Percentiles rank a stretch among this genome's conserved stretches.
These are phyloP conservation scores for Scelioninae gen. 2 DNA, from an alignment of 2,888 invertebrate genomes.

Conservation along the genomic window DNA sequence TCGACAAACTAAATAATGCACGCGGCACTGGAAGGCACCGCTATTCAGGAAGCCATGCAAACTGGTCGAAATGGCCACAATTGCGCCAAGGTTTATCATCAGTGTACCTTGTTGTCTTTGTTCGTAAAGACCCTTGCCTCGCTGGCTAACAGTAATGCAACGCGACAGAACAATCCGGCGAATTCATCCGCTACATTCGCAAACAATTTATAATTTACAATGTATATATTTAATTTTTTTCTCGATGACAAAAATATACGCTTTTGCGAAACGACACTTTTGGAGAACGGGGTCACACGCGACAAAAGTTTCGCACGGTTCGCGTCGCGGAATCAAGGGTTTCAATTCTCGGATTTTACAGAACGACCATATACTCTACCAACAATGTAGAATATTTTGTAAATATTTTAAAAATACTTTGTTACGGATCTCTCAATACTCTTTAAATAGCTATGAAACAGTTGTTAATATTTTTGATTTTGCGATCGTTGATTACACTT, in stretches of 20 bases:
- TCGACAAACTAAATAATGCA: slow-evolving; percentile 71
- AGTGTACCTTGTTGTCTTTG: slow-evolving; percentile 74
- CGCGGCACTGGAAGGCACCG: slow-evolving; percentile 76
- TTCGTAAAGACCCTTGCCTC: slow-evolving; percentile 68
- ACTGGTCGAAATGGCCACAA: slow-evolving; percentile 74
- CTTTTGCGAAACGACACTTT: background rate
- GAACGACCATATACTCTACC: too few species aligned
- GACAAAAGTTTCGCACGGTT: too few species aligned
- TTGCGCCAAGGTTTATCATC: slow-evolving; percentile 75
- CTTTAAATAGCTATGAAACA: too few species aligned
- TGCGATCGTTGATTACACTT: too few species aligned
- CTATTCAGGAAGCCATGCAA: slow-evolving; percentile 77
- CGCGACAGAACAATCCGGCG: slow-evolving; percentile 52
- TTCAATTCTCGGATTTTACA: too few species aligned
- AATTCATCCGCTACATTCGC: slow-evolving; percentile 45
- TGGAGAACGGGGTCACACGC: too few species aligned
- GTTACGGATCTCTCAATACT: too few species aligned
- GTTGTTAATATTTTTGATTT: too few species aligned
- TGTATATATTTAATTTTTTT: too few species aligned
- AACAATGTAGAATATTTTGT: too few species aligned
- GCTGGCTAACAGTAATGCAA: slow-evolving; percentile 57
- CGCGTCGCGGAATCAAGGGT: too few species aligned
- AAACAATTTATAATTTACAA: slow-evolving; percentile 42
- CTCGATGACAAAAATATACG: background rate
- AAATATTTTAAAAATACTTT: too few species aligned